Conservation (phyloP, 1,140 invertebrate genomes). For the Hylaeus volcanicus region DNA sequence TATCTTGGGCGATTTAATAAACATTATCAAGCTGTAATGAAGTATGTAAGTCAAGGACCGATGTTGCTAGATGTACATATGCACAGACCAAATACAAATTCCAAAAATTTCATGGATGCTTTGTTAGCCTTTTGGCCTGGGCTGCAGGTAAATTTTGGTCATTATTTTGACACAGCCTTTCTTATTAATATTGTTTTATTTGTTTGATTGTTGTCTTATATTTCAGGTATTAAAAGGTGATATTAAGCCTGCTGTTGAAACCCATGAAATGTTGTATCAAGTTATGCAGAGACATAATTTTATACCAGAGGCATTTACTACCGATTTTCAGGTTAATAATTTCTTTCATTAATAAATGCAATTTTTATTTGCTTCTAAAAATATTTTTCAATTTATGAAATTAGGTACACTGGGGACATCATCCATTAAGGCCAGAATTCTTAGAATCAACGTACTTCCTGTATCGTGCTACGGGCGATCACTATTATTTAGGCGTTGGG, state of each 20-base stretch:
- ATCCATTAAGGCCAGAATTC: constrained; percentile 98
- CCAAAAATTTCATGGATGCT: constrained; percentile 98
- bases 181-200: constrained; percentile 20
- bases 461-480: constrained; percentile 96
- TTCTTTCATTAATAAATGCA: neutral
- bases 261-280: constrained; percentile 98
- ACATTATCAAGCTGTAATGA: constrained; percentile 99
- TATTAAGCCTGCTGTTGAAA: constrained; percentile 97
- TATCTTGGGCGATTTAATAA: constrained; percentile 96
- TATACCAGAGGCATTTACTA: constrained; percentile 98
- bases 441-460: constrained; percentile 99
- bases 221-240: constrained; percentile 92
- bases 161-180: constrained; percentile 31
- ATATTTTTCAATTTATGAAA: neutral
- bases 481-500: constrained; percentile 97
- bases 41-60: constrained; percentile 97
- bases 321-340: constrained; percentile 89
- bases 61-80: constrained; percentile 99
- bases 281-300: constrained; percentile 98
- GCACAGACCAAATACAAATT: constrained; percentile 97
- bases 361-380: neutral
- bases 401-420: constrained; percentile 98
- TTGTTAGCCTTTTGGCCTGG: constrained; percentile 99
- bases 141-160: constrained; percentile 87
- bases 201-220: constrained; percentile 31